These are phyloP conservation scores for Porites evermanni DNA, from an alignment of 92 coral and sea anemone genomes.

Conservation along the genomic window DNA sequence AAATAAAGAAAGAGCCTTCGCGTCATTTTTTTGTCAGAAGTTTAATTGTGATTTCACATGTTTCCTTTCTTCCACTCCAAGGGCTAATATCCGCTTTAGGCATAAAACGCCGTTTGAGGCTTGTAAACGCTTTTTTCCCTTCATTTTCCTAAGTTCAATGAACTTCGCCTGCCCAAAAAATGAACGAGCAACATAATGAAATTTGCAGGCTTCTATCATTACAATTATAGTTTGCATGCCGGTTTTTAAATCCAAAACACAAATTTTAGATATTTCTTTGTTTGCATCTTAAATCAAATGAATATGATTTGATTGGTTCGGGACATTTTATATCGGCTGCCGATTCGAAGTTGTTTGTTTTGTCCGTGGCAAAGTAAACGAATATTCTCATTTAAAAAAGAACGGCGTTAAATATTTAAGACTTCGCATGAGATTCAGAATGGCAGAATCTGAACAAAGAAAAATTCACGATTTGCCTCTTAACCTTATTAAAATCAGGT, in stretches of 20 bases:
- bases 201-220: neutral
- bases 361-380: constrained; percentile 1
- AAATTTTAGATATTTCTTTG: neutral
- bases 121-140: neutral
- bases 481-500: neutral
- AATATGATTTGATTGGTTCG: neutral
- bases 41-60: constrained; percentile 7
- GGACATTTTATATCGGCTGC: neutral
- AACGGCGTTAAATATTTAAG: neutral
- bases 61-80: neutral
- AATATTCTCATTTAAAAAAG: constrained; percentile 4
- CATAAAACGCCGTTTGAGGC: neutral
- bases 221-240: neutral
- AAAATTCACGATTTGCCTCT: neutral
- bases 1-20: neutral
- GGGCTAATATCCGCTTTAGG: constrained; percentile 10
- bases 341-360: constrained; percentile 12
- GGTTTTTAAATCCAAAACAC: neutral
- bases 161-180: constrained; percentile 2
- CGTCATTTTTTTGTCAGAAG: no score
- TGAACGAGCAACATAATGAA: neutral
- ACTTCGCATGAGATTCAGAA: neutral
- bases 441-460: neutral
- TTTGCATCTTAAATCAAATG: constrained; percentile 8
- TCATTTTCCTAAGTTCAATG: neutral